Base-by-base conservation (phyloP, 1,140 invertebrate species). In the Oncopeltus fasciatus region DNA sequence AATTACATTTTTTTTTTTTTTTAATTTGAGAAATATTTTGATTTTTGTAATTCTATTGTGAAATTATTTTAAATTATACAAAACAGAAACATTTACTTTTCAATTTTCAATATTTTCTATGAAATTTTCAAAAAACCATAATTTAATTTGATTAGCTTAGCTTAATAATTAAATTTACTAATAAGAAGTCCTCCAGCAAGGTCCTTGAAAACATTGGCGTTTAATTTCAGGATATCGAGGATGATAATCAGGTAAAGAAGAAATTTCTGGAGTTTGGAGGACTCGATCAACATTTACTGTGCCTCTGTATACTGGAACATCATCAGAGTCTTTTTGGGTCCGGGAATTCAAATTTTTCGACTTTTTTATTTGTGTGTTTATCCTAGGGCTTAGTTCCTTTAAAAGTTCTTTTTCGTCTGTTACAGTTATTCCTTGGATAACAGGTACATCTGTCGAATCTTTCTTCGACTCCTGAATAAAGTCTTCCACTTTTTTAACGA, bases 141-240 rank as follows among this genome's bases (percentile, higher is more conserved):
- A n/a, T 11, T 46, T 3, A 9, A 46, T 20, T 14, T 3, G 14
- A 44, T 9, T 38, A 38, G 33, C 5, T 38, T 38, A 5, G 33
- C 33, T 16, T 38, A 44, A n/a, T 46, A n/a, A n/a, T n/a, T n/a
- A n/a, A n/a, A n/a, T n/a, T n/a, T n/a, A n/a, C 9, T 46, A 20
- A 46, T 46, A 20, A 61, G 46, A 18, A 21, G 43, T 33, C 29
- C 49, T 64, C 64, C 65, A 60, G 46, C 58, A 53, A 47, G 65
- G 63, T 59, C 61, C 57, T 59, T 59, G 57, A 24, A 59, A 44
- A 44, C 57, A 59, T 4, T 21, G 57, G 14, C 29, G 38, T 12
- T 59, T 43, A 43, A 44, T 33, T 58, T 38, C 31, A 8, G 57
- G 38, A 4, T 38, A 26, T 2, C 12, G 38, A 24, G 28, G 31